Base-by-base conservation (phyloP, 1,140 invertebrate species). In the Listronotus bonariensis region DNA sequence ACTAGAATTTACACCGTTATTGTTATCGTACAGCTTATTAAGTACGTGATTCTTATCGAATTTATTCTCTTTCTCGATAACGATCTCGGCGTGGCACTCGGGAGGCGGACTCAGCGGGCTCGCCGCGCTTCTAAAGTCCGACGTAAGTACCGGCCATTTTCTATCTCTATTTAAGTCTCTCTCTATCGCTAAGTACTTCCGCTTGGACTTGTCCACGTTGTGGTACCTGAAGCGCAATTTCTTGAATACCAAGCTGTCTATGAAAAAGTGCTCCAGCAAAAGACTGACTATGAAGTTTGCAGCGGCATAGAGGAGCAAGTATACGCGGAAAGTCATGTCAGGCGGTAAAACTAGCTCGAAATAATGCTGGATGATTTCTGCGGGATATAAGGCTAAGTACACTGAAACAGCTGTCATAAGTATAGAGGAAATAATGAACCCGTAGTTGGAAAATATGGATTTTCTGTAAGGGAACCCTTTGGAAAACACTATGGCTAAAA, bases 381-480 rank as follows among this genome's bases (percentile, higher is more conserved):
- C 82, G 0, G 92, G 92, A 59, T 82, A 82, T 0, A 93, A 41
- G 0, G 89, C 86, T 20, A 95, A 83, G 71, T 92, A 92, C 0
- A 85, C 65, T 51, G 89, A 89, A 18, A 92, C 65, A 0, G 75
- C 69, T 0, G 85, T 86, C 75, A 91, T 86, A 3, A 88, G 31
- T 11, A 90, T 40, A 8, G 93, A 75, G 12, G 88, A 87, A 0
- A 83, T 68, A 45, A 90, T 84, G 3, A 93, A 85, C 0, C 85
- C 80, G 60, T 78, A 82, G 77, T 97, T 98, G 0, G 90, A 91
- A 53, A 89, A 88, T 4, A 98, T 86, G 0, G 88, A 85, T 73
- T 89, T 88, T 20, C 96, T 83, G 74, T 95, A 97, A 0, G 96
- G 96, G 20, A 89, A 86, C 0, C 96, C 96, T 70, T 92, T 91